phyloP scores from a whole-genome alignment of 1,140 invertebrate genomes.

The Hydropsyche tenuis region DNA sequence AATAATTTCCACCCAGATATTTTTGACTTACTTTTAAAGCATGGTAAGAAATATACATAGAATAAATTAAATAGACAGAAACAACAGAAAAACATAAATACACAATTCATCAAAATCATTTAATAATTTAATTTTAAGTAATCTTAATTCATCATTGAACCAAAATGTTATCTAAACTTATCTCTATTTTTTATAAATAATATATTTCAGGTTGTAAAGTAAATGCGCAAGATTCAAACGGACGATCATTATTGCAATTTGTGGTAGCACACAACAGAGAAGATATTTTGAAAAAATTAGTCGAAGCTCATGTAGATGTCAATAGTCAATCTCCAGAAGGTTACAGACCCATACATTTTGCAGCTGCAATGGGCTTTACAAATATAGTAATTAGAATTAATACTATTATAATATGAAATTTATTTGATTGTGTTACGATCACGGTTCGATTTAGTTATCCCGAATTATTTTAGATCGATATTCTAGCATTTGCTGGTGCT shows the following conservation, averaged over 20 bases:
- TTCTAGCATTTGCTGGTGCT: background rate
- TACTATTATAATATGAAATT: background rate
- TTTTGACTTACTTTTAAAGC: conserved; percentile 58
- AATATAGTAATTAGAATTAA: background rate
- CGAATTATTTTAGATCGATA: background rate
- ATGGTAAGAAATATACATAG: too few relatives aligned
- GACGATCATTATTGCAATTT: background rate
- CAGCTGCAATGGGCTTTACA: background rate
- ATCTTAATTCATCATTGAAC: too few relatives aligned
- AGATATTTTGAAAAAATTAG: background rate
- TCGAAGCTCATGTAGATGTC: background rate
- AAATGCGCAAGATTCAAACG: background rate
- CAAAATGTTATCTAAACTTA: too few relatives aligned
- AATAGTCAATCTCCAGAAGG: background rate
- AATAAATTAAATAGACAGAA: too few relatives aligned
- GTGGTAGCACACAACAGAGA: background rate
- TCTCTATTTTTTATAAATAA: too few relatives aligned
- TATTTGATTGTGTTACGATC: background rate
- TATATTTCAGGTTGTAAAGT: conserved; percentile 9
- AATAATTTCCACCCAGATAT: conserved; percentile 60
- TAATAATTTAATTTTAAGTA: too few relatives aligned
- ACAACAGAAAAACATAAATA: too few relatives aligned
- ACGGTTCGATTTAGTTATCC: background rate
- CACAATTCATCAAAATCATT: too few relatives aligned
- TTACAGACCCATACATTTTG: background rate